Evolutionary conservation across 2,113 vertebrate genomes (phyloP).

Genomic region (Caretta caretta): DNA sequence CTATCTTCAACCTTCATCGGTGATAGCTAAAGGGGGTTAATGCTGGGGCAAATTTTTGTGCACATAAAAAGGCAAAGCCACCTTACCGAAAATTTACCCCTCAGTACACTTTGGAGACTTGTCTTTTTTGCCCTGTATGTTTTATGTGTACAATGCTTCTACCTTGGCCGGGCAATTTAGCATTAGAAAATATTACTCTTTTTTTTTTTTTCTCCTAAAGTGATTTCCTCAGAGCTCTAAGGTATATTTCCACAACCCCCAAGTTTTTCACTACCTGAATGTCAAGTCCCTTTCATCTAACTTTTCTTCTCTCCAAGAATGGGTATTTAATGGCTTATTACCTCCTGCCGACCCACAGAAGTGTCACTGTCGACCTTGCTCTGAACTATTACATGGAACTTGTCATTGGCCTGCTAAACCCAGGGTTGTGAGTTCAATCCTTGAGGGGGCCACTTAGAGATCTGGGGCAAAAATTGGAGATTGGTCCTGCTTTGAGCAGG

Average conservation of each 20-base stretch:
- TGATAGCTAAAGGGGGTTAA: too few relatives aligned
- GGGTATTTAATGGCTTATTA: neutral
- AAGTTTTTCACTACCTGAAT: neutral
- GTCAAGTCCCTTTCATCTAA: neutral
- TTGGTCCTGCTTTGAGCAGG: too few relatives aligned
- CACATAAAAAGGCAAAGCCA: neutral
- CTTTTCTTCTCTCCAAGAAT: neutral
- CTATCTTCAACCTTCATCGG: too few relatives aligned
- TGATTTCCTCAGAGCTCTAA: neutral
- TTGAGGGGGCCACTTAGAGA: too few relatives aligned
- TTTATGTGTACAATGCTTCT: neutral
- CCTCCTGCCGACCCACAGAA: neutral
- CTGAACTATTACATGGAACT: neutral
- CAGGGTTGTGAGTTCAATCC: too few relatives aligned
- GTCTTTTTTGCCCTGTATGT: neutral
- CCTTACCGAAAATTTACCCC: neutral
- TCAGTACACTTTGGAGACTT: neutral
- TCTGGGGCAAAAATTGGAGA: too few relatives aligned
- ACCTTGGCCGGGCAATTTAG: neutral
- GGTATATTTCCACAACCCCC: neutral
- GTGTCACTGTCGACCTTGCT: neutral
- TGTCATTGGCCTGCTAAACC: too few relatives aligned
- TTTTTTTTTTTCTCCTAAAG: neutral
- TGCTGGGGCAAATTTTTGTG: neutral
- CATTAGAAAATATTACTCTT: neutral